These are phyloP conservation scores for Porites evermanni DNA, from an alignment of 92 coral and sea anemone species.

Conservation along the genomic window DNA sequence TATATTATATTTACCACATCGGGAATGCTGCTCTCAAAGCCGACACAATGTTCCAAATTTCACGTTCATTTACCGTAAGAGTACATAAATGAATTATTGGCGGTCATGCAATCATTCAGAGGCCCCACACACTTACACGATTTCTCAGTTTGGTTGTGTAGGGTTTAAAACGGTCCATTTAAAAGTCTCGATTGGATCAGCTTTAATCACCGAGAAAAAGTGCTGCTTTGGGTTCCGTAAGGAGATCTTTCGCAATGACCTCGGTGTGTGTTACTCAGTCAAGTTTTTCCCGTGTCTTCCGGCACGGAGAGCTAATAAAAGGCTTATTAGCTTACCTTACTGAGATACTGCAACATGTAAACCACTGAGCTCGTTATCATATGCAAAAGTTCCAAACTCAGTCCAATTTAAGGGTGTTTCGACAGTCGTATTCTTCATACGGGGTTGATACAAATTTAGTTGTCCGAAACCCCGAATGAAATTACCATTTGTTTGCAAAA, in stretches of 20 bases:
- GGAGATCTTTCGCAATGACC: not conserved
- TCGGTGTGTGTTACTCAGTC: not conserved
- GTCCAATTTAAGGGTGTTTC: not conserved
- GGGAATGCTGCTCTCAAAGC: too few species aligned
- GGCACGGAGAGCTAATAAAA: too few species aligned
- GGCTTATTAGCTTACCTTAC: not conserved
- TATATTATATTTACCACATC: too few species aligned
- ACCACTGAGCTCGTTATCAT: not conserved
- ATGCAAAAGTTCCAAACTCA: not conserved
- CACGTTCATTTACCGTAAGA: too few species aligned
- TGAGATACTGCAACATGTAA: not conserved
- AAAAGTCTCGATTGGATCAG: not conserved
- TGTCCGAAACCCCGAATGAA: not conserved
- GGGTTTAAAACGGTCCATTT: not conserved
- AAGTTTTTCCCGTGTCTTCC: too few species aligned
- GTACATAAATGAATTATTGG: too few species aligned
- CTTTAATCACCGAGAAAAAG: not conserved
- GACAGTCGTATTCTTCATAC: not conserved
- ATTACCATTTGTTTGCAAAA: slow-evolving; percentile 10
- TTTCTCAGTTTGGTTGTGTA: too few species aligned
- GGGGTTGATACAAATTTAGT: not conserved
- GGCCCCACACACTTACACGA: too few species aligned
- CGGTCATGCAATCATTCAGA: too few species aligned
- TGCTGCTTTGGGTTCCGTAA: not conserved
- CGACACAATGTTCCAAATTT: too few species aligned